These are phyloP conservation scores for Cervus canadensis DNA, from an alignment of 2,113 vertebrate species.

Conservation along the genomic window DNA sequence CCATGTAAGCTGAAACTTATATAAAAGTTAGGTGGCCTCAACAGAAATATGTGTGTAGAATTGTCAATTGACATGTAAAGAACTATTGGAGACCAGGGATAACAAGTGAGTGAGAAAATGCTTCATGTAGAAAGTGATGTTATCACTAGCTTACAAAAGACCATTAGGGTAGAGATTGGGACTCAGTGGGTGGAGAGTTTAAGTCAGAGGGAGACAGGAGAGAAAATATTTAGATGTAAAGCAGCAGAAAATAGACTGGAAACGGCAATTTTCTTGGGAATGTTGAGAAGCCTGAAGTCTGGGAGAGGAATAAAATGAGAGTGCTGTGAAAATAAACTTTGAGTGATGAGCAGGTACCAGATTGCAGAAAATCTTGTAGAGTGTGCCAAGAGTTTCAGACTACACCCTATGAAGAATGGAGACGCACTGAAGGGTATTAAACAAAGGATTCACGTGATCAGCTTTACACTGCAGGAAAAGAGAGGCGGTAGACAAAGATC, in stretches of 20 bases:
- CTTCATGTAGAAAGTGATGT: background rate
- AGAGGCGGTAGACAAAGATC: background rate
- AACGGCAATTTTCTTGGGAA: background rate
- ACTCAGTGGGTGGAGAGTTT: background rate
- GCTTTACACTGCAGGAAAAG: background rate
- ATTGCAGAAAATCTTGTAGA: background rate
- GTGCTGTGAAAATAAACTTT: slow-evolving; percentile 32
- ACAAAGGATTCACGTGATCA: background rate
- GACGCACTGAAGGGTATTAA: background rate
- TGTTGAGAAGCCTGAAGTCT: slow-evolving; percentile 15
- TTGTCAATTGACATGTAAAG: background rate
- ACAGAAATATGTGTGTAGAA: background rate
- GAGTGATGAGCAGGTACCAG: background rate
- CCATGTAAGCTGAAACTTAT: background rate
- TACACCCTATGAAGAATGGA: background rate
- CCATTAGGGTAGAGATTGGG: background rate
- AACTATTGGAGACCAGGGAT: background rate
- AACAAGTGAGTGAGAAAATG: background rate
- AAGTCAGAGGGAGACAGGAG: background rate
- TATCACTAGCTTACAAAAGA: background rate
- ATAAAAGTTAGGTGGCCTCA: background rate
- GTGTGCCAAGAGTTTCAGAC: background rate
- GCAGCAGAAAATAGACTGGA: background rate
- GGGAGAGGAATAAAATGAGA: background rate
- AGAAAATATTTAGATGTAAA: slow-evolving; percentile 5